These are phyloP conservation scores for Centroberyx gerrardi DNA, from an alignment of 2,797 vertebrate species.

Conservation along the genomic window DNA sequence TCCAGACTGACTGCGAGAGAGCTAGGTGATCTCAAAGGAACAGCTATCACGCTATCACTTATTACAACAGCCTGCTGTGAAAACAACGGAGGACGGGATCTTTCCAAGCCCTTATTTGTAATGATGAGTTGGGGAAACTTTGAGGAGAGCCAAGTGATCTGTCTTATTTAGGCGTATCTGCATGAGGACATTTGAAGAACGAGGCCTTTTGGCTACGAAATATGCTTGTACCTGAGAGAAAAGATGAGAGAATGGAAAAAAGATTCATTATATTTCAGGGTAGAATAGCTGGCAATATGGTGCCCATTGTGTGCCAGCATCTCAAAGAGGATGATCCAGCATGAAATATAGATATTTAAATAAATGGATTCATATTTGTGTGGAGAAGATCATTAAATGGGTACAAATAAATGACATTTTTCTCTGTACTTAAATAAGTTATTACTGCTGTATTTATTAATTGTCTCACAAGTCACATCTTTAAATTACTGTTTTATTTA, in stretches of 20 bases:
- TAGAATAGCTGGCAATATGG: neutral
- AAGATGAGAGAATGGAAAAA: neutral
- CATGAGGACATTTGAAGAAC: neutral
- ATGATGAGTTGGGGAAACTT: slow-evolving; percentile 50
- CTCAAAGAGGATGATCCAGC: too few species aligned
- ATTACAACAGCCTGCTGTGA: slow-evolving; percentile 44
- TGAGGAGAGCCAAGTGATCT: slow-evolving; percentile 48
- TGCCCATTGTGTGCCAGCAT: too few species aligned
- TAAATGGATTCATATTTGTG: too few species aligned
- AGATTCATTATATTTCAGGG: slow-evolving; percentile 1
- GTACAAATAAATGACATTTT: too few species aligned
- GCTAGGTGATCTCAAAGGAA: slow-evolving; percentile 49
- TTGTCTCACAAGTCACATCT: too few species aligned
- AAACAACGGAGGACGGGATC: slow-evolving; percentile 54
- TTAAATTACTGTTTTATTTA: too few species aligned
- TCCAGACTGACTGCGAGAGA: slow-evolving; percentile 44
- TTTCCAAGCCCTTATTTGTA: slow-evolving; percentile 58
- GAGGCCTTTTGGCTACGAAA: slow-evolving; percentile 14
- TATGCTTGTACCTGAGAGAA: neutral
- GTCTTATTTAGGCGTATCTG: slow-evolving; percentile 44
- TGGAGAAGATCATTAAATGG: too few species aligned
- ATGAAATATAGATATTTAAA: too few species aligned
- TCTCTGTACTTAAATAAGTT: too few species aligned
- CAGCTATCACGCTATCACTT: slow-evolving; percentile 48
- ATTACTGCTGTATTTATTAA: too few species aligned